phyloP scores from a whole-genome alignment of 2,797 vertebrate genomes.

The Spondyliosoma cantharus region DNA sequence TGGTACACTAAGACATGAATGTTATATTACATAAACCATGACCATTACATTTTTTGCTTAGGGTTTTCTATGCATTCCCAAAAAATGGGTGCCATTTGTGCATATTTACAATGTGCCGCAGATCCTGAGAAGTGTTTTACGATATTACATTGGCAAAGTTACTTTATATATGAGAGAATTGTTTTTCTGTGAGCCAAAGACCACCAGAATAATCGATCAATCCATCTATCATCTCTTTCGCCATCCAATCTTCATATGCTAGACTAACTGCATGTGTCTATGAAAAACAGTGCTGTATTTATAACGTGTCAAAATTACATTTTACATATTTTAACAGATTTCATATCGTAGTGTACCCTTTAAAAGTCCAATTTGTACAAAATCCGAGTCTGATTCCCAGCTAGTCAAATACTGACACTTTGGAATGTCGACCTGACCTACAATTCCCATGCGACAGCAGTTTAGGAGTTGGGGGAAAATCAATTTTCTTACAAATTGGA shows the following conservation, averaged over 20 bases:
- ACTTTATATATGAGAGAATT: background rate
- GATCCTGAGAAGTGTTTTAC: background rate
- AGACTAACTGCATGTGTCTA: too few relatives aligned
- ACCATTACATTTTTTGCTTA: background rate
- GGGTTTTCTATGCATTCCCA: too few relatives aligned
- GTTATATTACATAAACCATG: background rate
- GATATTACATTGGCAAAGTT: background rate
- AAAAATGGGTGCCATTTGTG: too few relatives aligned
- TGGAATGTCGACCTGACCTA: too few relatives aligned
- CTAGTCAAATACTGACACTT: too few relatives aligned
- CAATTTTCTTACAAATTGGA: too few relatives aligned
- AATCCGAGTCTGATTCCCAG: too few relatives aligned
- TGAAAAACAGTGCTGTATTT: background rate
- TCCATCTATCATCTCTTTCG: background rate
- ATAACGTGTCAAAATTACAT: background rate
- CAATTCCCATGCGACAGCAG: too few relatives aligned
- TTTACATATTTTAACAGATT: background rate
- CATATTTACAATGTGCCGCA: too few relatives aligned
- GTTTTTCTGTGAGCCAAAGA: background rate
- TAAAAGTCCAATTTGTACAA: too few relatives aligned
- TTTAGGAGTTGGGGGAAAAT: too few relatives aligned
- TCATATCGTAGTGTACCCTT: too few relatives aligned
- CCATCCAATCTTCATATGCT: background rate
- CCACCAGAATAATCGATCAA: background rate
- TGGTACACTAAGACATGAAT: background rate